Conservation (phyloP, 2,888 invertebrate species). For the Rhagium mordax region DNA sequence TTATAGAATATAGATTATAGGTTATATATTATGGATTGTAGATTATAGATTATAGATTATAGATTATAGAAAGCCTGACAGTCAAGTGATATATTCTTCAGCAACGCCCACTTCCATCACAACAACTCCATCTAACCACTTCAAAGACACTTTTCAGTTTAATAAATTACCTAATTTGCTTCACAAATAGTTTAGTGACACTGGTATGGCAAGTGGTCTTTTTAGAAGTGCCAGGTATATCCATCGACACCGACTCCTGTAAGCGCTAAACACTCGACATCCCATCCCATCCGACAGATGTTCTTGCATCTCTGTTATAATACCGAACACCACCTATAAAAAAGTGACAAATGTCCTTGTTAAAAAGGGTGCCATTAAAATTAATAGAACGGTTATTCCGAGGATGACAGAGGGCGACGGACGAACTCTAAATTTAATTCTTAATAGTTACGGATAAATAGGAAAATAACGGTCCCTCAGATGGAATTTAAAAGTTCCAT, state of each 20-base stretch:
- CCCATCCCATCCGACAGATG: not conserved
- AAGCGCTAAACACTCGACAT: not conserved
- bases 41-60: no score
- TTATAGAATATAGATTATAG: no score
- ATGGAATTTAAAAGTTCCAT: constrained; percentile 5
- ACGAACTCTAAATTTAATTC: not conserved
- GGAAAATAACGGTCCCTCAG: not conserved
- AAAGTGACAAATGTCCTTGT: constrained; percentile 8
- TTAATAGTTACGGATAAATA: not conserved
- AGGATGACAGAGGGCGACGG: not conserved
- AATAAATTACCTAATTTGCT: no score
- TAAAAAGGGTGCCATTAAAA: constrained; percentile 5
- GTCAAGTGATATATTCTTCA: no score
- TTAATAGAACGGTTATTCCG: not conserved
- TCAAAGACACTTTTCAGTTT: no score
- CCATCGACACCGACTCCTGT: not conserved
- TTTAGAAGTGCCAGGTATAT: not conserved
- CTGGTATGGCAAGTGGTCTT: not conserved
- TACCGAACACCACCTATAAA: not conserved
- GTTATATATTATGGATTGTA: no score
- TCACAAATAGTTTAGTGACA: no score
- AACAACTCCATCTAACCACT: no score
- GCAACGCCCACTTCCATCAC: no score
- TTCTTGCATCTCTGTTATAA: not conserved
- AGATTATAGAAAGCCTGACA: no score